Base-by-base conservation (phyloP, 2,113 vertebrate genomes). In the Clarias gariepinus region DNA sequence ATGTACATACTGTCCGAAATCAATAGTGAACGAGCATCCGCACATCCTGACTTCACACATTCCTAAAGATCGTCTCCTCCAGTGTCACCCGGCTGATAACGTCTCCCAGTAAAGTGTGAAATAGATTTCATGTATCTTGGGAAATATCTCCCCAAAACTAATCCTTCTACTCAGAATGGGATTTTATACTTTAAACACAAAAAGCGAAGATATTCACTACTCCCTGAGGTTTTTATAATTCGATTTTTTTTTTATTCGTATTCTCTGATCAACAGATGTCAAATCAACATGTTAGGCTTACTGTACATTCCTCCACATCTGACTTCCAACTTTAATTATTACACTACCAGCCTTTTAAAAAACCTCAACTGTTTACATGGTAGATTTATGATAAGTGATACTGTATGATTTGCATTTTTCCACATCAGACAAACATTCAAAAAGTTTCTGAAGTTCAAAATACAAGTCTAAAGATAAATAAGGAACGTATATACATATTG, bases 361-460 rank as follows among this genome's bases (percentile, higher is more conserved):
- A 28, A 28, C n/a, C 15, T 30, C 53, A 6, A 19, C 19, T 30
- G 21, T 3, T 52, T 53, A 12, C 7, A 25, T 74, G 36, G 21
- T 76, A 5, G n/a, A 18, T 77, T 11, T 11, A 16, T 53, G 15
- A 8, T 10, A 16, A 78, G 25, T n/a, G 36, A 41, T n/a, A n/a
- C n/a, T n/a, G n/a, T 10, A 41, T 21, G 41, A 1, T 52, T 74
- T 6, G 41, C 25, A 52, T 74, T 79, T 33, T 33, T 36, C 71
- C 16, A 84, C 81, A 41, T 36, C 53, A 71, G 58, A 52, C 25
- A 80, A 64, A 58, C 80, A 73, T 30, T 58, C 61, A 47, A 52
- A 18, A n/a, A 86, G 78, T 74, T 53, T 74, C 81, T 64, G 58
- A 63, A 80, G 55, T 85, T 41, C 73, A 60, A 60, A 78, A 69